Base-by-base conservation (phyloP, 2,113 vertebrate species). In the Scortum barcoo region DNA sequence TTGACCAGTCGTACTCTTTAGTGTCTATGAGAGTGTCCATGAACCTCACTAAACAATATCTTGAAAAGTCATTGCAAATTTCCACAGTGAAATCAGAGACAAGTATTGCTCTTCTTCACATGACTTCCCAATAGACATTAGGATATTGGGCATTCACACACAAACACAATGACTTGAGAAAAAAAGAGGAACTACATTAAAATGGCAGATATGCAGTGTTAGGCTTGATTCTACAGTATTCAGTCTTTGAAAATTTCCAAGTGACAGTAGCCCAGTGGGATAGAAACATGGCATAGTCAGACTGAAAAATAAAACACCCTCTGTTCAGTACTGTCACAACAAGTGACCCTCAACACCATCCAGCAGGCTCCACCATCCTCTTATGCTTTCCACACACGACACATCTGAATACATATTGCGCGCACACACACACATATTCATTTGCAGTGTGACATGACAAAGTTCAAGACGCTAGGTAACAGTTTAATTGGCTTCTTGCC, bases 401-500 rank as follows among this genome's bases (percentile, higher is more conserved):
- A 33, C 65, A 60, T 62, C 72, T 67, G 10, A 26, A 79, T 26
- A 61, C 33, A 11, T 7, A 22, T 38, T 33, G 24, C 51, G 51
- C 24, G 65, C 26, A 63, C 65, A 74, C n/a, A n/a, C n/a, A n/a
- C n/a, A 76, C 38, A 77, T 24, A 53, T 56, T 50, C 5, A 80
- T 63, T 73, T 80, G 28, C 62, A 71, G 19, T 33, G 51, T 63
- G 48, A 70, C 3, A 57, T 71, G 33, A 71, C 67, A 33, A 70
- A 63, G 44, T 67, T 81, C 28, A 78, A 69, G 22, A 70, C 1
- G 50, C 46, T 50, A 46, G 40, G 70, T 44, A 73, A 65, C 56
- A 67, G 56, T 76, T 73, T 66, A 87, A 86, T 83, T 86, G 17
- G 19, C 30, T 79, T 38, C 46, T 73, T 57, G 30, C 40, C 80